Conservation (phyloP, 2,113 vertebrate genomes). For the Syrmaticus mikado region DNA sequence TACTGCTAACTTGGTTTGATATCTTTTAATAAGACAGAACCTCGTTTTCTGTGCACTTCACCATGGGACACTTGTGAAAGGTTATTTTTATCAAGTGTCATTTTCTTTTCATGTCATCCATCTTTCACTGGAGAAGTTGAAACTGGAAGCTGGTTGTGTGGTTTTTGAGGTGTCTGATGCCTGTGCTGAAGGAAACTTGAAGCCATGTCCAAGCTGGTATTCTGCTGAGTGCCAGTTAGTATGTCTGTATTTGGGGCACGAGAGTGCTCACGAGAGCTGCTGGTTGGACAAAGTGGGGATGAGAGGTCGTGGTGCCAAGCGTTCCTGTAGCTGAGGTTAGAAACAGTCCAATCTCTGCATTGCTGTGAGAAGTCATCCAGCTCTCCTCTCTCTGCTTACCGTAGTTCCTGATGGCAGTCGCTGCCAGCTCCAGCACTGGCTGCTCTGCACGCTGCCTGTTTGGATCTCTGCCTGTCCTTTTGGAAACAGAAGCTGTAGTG, state of each 20-base stretch:
- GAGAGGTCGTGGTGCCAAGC: not conserved
- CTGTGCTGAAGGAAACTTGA: not conserved
- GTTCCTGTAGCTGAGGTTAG: not conserved
- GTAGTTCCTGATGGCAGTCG: not conserved
- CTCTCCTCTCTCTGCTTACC: not conserved
- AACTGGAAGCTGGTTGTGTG: not conserved
- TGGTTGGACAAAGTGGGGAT: not conserved
- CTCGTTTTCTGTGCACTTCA: not conserved
- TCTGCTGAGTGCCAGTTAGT: not conserved
- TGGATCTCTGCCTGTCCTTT: not conserved
- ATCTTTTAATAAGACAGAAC: not conserved
- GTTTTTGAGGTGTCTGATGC: not conserved
- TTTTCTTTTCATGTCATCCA: not conserved
- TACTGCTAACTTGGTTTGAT: not conserved
- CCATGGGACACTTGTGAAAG: not conserved
- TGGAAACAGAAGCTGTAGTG: not conserved
- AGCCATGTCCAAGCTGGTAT: not conserved
- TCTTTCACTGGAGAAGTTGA: not conserved
- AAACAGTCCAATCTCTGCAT: not conserved
- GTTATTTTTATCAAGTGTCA: constrained; percentile 8
- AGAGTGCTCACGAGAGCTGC: not conserved
- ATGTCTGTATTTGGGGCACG: not conserved
- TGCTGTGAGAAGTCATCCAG: not conserved
- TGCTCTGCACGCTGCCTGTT: not conserved
- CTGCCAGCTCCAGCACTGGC: not conserved